Conservation (phyloP, 1,140 invertebrate species). For the Aphelenchoides avenae region DNA sequence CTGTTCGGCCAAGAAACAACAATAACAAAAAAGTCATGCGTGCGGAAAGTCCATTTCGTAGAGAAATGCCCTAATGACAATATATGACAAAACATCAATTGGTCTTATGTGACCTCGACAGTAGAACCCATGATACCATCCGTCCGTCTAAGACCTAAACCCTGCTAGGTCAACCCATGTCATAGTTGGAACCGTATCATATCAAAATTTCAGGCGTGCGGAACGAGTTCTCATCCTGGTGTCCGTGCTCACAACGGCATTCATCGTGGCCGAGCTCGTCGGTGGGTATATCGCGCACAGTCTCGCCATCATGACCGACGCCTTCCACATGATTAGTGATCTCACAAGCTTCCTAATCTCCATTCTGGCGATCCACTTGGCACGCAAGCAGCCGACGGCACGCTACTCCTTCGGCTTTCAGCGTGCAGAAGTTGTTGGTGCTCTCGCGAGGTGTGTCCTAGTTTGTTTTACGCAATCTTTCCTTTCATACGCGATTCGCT, state of each 20-base stretch:
- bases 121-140: background rate
- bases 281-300: slow-evolving; percentile 60
- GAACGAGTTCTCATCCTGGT: slow-evolving; percentile 48
- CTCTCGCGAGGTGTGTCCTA: slow-evolving; percentile 49
- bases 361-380: slow-evolving; percentile 83
- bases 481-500: slow-evolving; percentile 34
- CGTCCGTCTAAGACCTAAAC: background rate
- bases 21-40: background rate
- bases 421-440: slow-evolving; percentile 67
- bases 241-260: slow-evolving; percentile 46
- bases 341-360: slow-evolving; percentile 96
- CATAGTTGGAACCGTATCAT: background rate
- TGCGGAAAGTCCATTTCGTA: background rate
- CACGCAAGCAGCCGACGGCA: slow-evolving; percentile 76
- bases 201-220: slow-evolving; percentile 39
- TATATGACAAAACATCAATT: background rate
- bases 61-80: background rate
- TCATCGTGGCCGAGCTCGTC: slow-evolving; percentile 48
- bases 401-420: slow-evolving; percentile 76
- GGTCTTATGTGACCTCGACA: background rate
- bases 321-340: slow-evolving; percentile 88
- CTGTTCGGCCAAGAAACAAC: too few relatives aligned
- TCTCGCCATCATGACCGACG: slow-evolving; percentile 92
- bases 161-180: background rate
- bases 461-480: slow-evolving; percentile 27